phyloP scores from a whole-genome alignment of 2,113 vertebrate species.

The Dipodomys merriami region DNA sequence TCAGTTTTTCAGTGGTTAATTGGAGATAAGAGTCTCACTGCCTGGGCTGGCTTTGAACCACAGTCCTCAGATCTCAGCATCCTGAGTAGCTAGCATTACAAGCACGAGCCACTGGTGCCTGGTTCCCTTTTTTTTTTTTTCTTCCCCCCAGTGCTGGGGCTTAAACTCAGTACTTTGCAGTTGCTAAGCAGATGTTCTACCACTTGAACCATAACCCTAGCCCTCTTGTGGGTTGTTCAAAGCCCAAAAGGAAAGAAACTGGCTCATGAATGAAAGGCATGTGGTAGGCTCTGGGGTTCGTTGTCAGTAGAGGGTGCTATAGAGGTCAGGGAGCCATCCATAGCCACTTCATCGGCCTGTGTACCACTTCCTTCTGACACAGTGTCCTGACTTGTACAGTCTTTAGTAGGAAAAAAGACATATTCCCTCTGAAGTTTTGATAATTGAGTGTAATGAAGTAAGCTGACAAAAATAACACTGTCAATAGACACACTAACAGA shows the following conservation, averaged over 20 bases:
- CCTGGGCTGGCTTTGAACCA: background rate
- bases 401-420: background rate
- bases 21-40: no score
- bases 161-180: background rate
- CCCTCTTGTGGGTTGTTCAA: background rate
- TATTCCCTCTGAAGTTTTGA: background rate
- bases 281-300: background rate
- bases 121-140: background rate
- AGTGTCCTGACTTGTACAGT: background rate
- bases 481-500: background rate
- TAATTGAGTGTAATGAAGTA: background rate
- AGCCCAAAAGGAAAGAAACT: background rate
- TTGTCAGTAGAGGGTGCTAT: conserved; percentile 6
- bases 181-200: background rate
- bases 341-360: background rate
- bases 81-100: background rate
- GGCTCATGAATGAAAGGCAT: background rate
- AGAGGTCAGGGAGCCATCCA: no score
- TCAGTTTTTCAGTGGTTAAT: no score
- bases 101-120: no score
- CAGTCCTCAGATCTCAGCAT: background rate
- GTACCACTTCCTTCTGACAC: background rate
- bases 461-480: background rate
- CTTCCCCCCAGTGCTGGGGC: no score
- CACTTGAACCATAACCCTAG: background rate